phyloP scores from a whole-genome alignment of 1,140 invertebrate species.

The Metopolophium dirhodum region DNA sequence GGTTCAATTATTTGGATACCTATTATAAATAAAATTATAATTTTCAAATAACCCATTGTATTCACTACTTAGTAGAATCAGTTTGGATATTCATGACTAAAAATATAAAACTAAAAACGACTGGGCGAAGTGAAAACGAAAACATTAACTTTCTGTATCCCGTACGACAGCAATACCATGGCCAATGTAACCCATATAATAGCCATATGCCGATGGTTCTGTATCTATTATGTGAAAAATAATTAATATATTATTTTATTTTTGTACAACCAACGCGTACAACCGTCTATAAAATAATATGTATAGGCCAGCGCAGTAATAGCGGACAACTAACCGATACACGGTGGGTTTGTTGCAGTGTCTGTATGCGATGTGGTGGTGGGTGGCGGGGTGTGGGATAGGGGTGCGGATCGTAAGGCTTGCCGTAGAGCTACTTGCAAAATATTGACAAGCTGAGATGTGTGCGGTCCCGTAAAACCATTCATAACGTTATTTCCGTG shows the following conservation, averaged over 20 bases:
- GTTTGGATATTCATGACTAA: background rate
- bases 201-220: no score
- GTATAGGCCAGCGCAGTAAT: background rate
- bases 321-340: background rate
- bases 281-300: background rate
- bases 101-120: background rate
- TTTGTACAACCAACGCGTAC: background rate
- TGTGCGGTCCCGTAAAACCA: slow-evolving; percentile 29
- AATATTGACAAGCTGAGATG: slow-evolving; percentile 30
- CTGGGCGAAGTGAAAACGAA: background rate
- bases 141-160: background rate
- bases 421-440: background rate
- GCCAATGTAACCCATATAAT: no score
- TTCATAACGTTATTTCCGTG: slow-evolving; percentile 51
- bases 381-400: fast-evolving
- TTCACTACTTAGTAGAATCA: background rate
- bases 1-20: background rate
- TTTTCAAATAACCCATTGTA: no score
- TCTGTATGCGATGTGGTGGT: no score
- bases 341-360: background rate
- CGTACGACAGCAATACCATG: no score
- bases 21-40: background rate
- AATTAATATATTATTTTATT: background rate
- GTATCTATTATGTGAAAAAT: background rate
- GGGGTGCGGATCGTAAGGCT: background rate